Conservation (phyloP, 1,140 invertebrate species). For the Oscheius sp. region DNA sequence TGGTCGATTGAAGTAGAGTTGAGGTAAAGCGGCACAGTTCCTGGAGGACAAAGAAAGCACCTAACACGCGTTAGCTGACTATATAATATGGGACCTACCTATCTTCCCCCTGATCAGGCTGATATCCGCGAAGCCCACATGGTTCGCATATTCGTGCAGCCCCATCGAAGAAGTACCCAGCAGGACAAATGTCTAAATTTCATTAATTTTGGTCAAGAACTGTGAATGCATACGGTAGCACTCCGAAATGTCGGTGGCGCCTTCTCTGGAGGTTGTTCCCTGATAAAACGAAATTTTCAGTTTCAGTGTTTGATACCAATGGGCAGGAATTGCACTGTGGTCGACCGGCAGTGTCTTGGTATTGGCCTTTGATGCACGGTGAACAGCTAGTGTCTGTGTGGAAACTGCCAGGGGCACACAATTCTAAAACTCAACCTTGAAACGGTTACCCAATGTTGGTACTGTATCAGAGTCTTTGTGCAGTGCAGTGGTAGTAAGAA, state of each 20-base stretch:
- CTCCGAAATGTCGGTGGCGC: not conserved
- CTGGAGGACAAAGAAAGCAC: slow-evolving; percentile 17
- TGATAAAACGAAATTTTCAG: not conserved
- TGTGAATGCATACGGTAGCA: not conserved
- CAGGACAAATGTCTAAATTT: slow-evolving; percentile 23
- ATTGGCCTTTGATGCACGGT: slow-evolving; percentile 17
- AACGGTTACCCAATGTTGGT: not conserved
- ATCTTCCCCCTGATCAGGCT: slow-evolving; percentile 24
- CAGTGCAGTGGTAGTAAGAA: not conserved
- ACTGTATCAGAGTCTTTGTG: not conserved
- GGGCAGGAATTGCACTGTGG: slow-evolving; percentile 22
- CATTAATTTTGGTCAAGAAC: not conserved
- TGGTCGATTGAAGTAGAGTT: slow-evolving; percentile 29
- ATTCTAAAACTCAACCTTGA: slow-evolving; percentile 1
- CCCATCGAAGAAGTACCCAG: slow-evolving; percentile 23
- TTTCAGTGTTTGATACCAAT: slow-evolving; percentile 4
- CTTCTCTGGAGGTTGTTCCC: not conserved
- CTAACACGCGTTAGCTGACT: not conserved
- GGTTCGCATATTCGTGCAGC: slow-evolving; percentile 19
- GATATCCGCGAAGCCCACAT: slow-evolving; percentile 27
- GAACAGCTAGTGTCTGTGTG: slow-evolving; percentile 25
- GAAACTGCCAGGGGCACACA: slow-evolving; percentile 27
- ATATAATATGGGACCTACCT: not conserved
- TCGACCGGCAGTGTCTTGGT: slow-evolving; percentile 27
- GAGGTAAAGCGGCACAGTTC: slow-evolving; percentile 20